Evolutionary conservation across 2,113 vertebrate species (phyloP).

Genomic region (Astatotilapia flaviijosephi): DNA sequence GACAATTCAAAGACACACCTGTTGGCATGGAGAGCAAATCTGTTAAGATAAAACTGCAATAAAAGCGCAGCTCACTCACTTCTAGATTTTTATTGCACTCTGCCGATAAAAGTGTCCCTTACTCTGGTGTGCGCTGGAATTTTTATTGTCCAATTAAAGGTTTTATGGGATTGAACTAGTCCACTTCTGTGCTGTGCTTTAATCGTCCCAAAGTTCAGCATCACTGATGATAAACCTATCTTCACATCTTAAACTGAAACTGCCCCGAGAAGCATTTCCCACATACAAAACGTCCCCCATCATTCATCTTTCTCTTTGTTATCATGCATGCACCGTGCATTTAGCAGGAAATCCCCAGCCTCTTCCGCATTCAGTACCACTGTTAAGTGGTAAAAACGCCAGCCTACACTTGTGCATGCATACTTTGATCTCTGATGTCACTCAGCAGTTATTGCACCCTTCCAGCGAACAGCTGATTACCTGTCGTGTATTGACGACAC

Average conservation of each 20-base stretch:
- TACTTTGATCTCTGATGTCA: constrained; percentile 12
- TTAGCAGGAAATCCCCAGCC: neutral
- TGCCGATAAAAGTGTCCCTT: neutral
- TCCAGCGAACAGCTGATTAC: constrained; percentile 12
- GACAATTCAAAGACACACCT: neutral
- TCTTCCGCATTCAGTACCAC: neutral
- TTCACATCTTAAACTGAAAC: neutral
- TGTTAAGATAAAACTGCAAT: neutral
- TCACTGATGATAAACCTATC: neutral
- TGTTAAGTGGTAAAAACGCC: neutral
- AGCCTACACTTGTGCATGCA: neutral
- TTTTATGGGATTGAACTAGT: neutral
- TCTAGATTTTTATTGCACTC: neutral
- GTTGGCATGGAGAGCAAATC: neutral
- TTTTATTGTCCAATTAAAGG: neutral
- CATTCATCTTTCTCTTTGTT: neutral
- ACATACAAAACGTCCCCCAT: neutral
- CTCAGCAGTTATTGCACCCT: neutral
- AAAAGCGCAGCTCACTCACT: neutral
- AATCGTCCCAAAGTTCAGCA: neutral
- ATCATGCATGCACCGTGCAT: neutral
- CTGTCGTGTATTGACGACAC: neutral
- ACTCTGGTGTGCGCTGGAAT: neutral
- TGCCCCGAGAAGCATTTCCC: neutral
- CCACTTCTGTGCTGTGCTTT: neutral